Conservation (phyloP, 1,140 invertebrate species). For the Heliconius himera region DNA sequence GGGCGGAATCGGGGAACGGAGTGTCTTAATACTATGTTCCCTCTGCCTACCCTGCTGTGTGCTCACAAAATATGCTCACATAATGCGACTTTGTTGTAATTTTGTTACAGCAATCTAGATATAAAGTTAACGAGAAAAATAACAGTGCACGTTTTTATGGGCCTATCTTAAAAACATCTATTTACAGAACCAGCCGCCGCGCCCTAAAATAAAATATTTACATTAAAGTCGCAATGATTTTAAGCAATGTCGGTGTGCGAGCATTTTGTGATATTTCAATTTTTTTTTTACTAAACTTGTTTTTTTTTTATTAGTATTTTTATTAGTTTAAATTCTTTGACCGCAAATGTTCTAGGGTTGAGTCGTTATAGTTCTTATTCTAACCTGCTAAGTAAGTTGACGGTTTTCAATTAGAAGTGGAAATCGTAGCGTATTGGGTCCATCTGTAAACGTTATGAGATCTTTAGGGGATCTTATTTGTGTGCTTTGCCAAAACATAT, state of each 20-base stretch:
- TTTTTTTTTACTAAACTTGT: neutral
- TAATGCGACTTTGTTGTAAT: too few species aligned
- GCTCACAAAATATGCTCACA: too few species aligned
- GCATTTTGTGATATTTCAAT: neutral
- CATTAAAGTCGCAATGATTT: constrained; percentile 5
- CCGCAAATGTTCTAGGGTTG: neutral
- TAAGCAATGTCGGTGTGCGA: constrained; percentile 11
- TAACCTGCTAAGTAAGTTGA: neutral
- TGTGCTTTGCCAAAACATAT: neutral
- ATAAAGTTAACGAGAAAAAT: constrained; percentile 9
- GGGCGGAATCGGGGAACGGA: too few species aligned
- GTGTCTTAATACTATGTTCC: too few species aligned
- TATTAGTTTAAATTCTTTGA: constrained; percentile 8
- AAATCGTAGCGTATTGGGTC: too few species aligned
- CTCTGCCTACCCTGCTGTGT: too few species aligned
- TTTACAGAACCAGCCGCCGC: constrained; percentile 15
- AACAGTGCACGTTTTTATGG: constrained; percentile 14
- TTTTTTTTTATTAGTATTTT: neutral
- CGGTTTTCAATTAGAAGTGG: too few species aligned
- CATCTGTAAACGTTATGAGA: too few species aligned
- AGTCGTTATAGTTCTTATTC: neutral
- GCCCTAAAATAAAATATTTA: constrained; percentile 16
- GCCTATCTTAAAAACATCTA: constrained; percentile 14
- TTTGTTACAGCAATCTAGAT: neutral
- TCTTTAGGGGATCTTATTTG: neutral